phyloP scores from a whole-genome alignment of 2,113 vertebrate genomes.

The Zosterops pallidus region DNA sequence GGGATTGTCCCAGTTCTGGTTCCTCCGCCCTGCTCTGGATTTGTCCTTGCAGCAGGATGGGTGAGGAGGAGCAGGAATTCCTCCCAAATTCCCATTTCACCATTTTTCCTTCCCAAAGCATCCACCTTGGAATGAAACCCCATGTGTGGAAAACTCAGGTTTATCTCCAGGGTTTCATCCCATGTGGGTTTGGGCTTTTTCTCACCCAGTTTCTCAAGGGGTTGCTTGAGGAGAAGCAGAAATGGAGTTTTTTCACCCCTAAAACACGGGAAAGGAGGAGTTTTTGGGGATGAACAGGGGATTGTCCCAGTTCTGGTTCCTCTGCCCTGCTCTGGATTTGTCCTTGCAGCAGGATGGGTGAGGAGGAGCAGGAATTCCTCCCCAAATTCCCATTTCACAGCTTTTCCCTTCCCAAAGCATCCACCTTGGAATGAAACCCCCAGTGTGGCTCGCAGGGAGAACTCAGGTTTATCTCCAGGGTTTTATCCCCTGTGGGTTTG shows the following conservation, averaged over 20 bases:
- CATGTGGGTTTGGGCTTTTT: fast-evolving
- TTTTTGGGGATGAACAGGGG: background rate
- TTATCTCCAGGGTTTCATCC: fast-evolving
- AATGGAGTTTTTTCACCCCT: background rate
- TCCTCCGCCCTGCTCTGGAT: background rate
- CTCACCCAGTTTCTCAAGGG: background rate
- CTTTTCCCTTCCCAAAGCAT: background rate
- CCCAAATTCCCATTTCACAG: too few species aligned
- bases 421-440: background rate
- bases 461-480: background rate
- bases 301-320: fast-evolving
- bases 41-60: fast-evolving
- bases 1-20: fast-evolving
- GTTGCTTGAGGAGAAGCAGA: background rate
- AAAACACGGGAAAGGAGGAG: background rate
- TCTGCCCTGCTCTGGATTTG: too few species aligned
- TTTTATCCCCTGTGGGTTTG: fast-evolving
- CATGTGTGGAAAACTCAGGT: fast-evolving
- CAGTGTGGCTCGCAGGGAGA: fast-evolving
- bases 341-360: background rate
- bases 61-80: background rate
- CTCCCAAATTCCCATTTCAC: too few species aligned
- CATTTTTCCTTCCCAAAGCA: background rate
- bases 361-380: background rate
- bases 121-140: background rate